Conservation (phyloP, 2,797 vertebrate genomes). For the Meriones psammophilus region DNA sequence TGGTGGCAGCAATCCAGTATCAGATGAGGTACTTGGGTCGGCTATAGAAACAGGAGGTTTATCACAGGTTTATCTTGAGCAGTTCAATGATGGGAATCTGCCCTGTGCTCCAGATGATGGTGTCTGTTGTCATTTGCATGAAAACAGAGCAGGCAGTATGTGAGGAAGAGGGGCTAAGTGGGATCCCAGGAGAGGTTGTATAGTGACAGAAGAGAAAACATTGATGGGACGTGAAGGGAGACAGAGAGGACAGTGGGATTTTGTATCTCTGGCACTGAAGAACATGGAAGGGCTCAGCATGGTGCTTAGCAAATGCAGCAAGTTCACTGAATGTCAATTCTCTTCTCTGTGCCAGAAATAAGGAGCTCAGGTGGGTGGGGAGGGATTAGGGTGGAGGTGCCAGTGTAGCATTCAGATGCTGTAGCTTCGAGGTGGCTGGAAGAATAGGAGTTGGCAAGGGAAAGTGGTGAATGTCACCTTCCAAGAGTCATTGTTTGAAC, state of each 20-base stretch:
- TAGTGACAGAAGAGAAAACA: not conserved
- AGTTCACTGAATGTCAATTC: conserved; percentile 55
- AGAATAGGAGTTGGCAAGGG: conserved; percentile 37
- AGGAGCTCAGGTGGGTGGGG: conserved; percentile 26
- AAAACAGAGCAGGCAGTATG: not conserved
- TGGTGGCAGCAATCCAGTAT: not conserved
- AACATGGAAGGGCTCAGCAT: not conserved
- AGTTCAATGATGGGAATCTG: not conserved
- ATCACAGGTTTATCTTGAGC: not conserved
- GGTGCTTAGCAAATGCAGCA: not conserved
- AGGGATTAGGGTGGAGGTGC: not conserved
- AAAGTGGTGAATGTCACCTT: not conserved
- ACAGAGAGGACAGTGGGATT: not conserved
- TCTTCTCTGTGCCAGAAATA: conserved; percentile 50
- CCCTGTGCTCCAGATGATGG: not conserved
- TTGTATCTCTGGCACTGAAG: not conserved
- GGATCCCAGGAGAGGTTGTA: not conserved
- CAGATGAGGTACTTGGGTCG: not conserved
- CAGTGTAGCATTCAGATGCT: not conserved
- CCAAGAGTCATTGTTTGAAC: not conserved
- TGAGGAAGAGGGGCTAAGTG: not conserved
- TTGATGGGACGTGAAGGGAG: not conserved
- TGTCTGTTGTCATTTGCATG: not conserved
- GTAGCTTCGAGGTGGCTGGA: conserved; percentile 3
- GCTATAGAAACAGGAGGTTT: not conserved